Percentiles rank a stretch among this genome's conserved stretches.
Conservation (phyloP, 2,888 invertebrate genomes). For the Loripinus fragilis region DNA sequence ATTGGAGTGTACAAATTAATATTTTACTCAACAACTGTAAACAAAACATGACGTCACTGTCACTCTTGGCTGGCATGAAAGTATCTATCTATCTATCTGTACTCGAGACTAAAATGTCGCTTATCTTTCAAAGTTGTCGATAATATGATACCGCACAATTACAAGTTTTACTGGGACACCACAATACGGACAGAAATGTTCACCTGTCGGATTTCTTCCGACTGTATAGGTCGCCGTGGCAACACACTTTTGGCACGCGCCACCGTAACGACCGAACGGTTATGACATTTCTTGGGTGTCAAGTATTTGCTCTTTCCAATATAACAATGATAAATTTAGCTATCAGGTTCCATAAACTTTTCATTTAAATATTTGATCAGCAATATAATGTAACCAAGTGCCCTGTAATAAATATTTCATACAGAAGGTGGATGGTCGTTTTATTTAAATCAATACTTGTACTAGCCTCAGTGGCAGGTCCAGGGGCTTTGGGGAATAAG, state of each 20-base stretch:
- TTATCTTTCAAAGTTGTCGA: too few relatives aligned
- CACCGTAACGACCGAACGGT: conserved; percentile 38
- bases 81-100: too few relatives aligned
- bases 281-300: conserved; percentile 53
- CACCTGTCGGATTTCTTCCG: background rate
- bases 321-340: background rate
- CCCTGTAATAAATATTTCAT: background rate
- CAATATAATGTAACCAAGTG: background rate
- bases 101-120: too few relatives aligned
- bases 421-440: background rate
- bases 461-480: too few relatives aligned
- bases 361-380: conserved; percentile 1
- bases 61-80: too few relatives aligned
- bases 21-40: too few relatives aligned
- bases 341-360: background rate
- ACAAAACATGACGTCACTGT: too few relatives aligned
- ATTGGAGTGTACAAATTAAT: too few relatives aligned
- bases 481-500: too few relatives aligned
- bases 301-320: conserved; percentile 17
- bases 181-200: background rate
- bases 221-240: background rate
- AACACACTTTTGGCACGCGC: conserved; percentile 46
- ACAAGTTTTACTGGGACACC: too few relatives aligned
- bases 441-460: background rate
- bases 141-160: too few relatives aligned